Evolutionary conservation across 1,140 invertebrate genomes (phyloP), one percentile per base, ranked within the genome.

Genomic region (Vanessa tameamea): DNA sequence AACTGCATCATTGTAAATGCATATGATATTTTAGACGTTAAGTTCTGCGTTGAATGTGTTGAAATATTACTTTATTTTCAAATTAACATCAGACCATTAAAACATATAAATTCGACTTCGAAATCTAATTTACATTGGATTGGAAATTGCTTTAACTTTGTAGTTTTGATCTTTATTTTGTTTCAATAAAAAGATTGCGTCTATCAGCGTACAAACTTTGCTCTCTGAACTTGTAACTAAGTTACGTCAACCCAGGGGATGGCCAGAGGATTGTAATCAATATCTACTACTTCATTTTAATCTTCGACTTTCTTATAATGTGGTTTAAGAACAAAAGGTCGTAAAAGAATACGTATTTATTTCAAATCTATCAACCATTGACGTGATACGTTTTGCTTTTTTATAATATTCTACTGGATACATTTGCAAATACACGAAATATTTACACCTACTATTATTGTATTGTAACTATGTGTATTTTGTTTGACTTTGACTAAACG

Each of bases 201-300:
- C 63, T 26, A 74, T 37, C 48, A 53, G 70, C 50, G 68, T 67
- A 64, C 72, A 87, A 90, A 91, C 89, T 91, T 91, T 88, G 86
- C 89, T 89, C 82, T 89, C 81, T 82, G 80, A 89, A 89, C 86
- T 91, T 78, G 82, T 91, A 91, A 91, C 84, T 84, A 69, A 89
- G 83, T 91, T 91, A 88, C 86, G 80, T 84, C 80, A 84, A 78
- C 81, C 84, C 85, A 51, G 43, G 82, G 76, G 82, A 82, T 82
- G 68, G 77, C 73, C 47, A 67, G 73, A 73, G 73, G 77, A 53
- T 76, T 69, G 80, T 82, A 88, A 88, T 88, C 87, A 86, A 91
- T 89, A 89, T 84, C 83, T 79, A 83, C 82, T 82, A 66, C 78
- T 72, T 83, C 72, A 64, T 82, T 82, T 78, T 70, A 75, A 75